Evolutionary conservation across 2,797 vertebrate species (phyloP).

Genomic region (Lagorchestes hirsutus): DNA sequence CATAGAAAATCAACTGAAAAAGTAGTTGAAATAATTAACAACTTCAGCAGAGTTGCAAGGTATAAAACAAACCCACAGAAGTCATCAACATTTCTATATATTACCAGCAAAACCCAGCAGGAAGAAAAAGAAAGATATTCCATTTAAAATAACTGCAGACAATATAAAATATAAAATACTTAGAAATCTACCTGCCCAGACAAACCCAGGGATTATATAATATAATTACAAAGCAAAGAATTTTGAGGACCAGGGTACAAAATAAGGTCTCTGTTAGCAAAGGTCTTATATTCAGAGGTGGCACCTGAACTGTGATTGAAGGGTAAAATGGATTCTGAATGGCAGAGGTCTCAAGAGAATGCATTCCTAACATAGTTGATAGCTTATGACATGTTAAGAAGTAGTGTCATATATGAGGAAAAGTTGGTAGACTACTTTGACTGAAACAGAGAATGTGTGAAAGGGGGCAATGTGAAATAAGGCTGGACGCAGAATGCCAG

Average conservation of each 20-base stretch:
- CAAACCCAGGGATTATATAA: neutral
- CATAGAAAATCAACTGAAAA: neutral
- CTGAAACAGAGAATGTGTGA: neutral
- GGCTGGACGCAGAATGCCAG: neutral
- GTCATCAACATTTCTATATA: neutral
- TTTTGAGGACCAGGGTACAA: neutral
- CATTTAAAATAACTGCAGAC: neutral
- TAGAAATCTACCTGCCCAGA: neutral
- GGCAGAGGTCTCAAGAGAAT: neutral
- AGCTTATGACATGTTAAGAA: neutral
- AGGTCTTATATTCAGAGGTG: neutral
- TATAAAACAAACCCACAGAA: neutral
- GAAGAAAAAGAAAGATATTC: neutral
- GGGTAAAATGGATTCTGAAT: neutral
- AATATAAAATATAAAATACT: neutral
- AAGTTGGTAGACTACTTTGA: neutral
- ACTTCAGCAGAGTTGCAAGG: neutral
- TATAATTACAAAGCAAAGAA: neutral
- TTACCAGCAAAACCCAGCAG: neutral
- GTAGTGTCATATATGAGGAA: neutral
- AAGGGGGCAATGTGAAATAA: neutral
- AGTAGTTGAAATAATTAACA: neutral
- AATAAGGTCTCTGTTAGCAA: neutral
- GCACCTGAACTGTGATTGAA: neutral
- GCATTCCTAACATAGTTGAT: neutral